Evolutionary conservation across 92 coral and sea anemone genomes (phyloP), one percentile per base, ranked within the genome.

Genomic region (Epizoanthus illoricatus): DNA sequence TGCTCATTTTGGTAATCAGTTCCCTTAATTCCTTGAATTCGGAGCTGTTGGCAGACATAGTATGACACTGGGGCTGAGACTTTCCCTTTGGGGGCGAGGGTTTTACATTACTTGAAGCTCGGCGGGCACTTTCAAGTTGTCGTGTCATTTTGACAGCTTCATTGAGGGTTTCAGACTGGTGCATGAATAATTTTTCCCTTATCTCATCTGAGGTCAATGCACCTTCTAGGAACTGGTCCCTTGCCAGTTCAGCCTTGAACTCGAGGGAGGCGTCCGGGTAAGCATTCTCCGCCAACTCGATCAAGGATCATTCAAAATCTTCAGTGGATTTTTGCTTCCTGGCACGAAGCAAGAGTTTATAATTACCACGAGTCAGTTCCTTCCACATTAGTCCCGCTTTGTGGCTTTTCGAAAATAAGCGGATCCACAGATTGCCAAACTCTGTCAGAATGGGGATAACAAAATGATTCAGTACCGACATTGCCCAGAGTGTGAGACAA

Each of bases 61-160:
- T 59, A 17, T 76, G 18, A 52, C 73, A 79, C 73, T 63, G 57
- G 71, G 60, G 72, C 39, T 63, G 83, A 79, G 83, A 67, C 21
- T 28, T 74, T 74, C 66, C 66, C 21, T 74, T 74, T 74, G 73
- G 83, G 43, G 72, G 55, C 20, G 40, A 24, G 41, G 83, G 71
- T 12, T 79, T 61, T 21, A 49, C 83, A 66, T 63, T 79, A 52
- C 83, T 79, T 42, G 83, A 79, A 43, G 73, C 83, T 75, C 80
- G 70, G 57, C 83, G 83, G 18, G 73, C 83, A 66, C 83, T 79
- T 79, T 62, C 69, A 21, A 79, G 73, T 79, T 62, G 73, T 52
- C 67, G 64, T 24, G 69, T 66, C 83, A 79, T 45, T 45, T 66
- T 33, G 74, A 81, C 85, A 67, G 85, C 85, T 81, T 52, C 65